Evolutionary conservation across 2,797 vertebrate genomes (phyloP).

Genomic region (Enteromius fasciolatus): DNA sequence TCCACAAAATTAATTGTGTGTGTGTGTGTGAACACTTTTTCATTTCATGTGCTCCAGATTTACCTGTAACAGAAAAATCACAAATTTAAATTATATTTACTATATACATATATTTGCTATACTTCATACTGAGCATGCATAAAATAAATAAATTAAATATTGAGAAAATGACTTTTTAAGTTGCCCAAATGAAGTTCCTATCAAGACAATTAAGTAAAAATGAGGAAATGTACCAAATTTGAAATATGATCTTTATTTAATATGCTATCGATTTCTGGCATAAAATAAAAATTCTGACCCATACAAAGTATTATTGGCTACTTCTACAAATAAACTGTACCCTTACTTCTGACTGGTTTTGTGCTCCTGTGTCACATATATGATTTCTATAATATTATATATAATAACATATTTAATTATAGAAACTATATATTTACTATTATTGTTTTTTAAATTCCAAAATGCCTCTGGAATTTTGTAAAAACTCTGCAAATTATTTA

Average conservation of each 20-base stretch:
- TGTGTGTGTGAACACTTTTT: not conserved
- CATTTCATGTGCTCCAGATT: conserved; percentile 1
- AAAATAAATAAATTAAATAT: not conserved
- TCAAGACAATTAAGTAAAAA: not conserved
- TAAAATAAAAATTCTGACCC: not conserved
- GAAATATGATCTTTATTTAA: not conserved
- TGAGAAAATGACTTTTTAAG: not conserved
- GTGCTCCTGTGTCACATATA: not conserved
- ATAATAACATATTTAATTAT: not conserved
- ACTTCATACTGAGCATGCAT: not conserved
- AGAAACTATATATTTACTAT: not conserved
- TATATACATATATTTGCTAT: not conserved
- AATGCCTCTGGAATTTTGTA: not conserved
- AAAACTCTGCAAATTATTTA: not conserved
- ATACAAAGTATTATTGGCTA: not conserved
- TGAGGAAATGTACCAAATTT: not conserved
- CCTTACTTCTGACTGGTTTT: not conserved
- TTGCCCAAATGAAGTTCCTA: not conserved
- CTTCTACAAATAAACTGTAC: not conserved
- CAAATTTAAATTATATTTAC: not conserved
- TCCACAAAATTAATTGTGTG: not conserved
- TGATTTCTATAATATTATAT: not conserved
- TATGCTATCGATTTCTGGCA: not conserved
- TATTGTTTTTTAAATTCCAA: not conserved
- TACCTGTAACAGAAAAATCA: conserved; percentile 28